phyloP scores from a whole-genome alignment of 2,113 vertebrate species.

The Vimba vimba region DNA sequence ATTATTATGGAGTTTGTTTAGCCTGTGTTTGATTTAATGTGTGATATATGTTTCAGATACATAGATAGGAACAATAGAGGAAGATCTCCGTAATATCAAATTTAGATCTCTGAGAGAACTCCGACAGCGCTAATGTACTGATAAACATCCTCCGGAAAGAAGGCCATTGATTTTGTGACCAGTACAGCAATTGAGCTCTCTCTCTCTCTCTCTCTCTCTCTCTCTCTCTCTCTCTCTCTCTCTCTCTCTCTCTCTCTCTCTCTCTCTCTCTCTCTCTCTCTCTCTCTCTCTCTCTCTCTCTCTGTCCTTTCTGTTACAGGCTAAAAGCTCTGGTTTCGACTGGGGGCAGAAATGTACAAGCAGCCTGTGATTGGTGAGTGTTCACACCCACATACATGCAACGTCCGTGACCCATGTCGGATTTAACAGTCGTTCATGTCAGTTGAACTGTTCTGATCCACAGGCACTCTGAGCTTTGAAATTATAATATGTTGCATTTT shows the following conservation, averaged over 20 bases:
- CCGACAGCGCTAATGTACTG: constrained; percentile 49
- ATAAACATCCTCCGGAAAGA: constrained; percentile 65
- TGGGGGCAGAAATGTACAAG: constrained; percentile 94
- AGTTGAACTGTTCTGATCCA: constrained; percentile 10
- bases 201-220: too few species aligned
- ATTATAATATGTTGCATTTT: constrained; percentile 4
- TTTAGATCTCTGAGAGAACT: constrained; percentile 48
- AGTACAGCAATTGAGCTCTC: constrained; percentile 48
- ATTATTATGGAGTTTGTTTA: not conserved
- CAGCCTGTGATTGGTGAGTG: constrained; percentile 98
- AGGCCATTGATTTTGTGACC: constrained; percentile 71
- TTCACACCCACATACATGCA: constrained; percentile 41
- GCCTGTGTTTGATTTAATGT: not conserved
- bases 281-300: constrained; percentile 39
- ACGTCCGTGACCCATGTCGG: constrained; percentile 2
- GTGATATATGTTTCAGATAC: constrained; percentile 4
- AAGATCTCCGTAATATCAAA: not conserved
- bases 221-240: constrained; percentile 41
- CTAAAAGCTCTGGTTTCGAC: constrained; percentile 96
- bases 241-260: constrained; percentile 42
- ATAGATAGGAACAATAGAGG: not conserved
- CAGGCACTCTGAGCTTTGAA: constrained; percentile 1
- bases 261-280: constrained; percentile 40
- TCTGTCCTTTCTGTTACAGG: constrained; percentile 67
- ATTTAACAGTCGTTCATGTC: constrained; percentile 30